Base-by-base conservation (phyloP, 2,113 vertebrate genomes). In the Artemisiospiza belli region DNA sequence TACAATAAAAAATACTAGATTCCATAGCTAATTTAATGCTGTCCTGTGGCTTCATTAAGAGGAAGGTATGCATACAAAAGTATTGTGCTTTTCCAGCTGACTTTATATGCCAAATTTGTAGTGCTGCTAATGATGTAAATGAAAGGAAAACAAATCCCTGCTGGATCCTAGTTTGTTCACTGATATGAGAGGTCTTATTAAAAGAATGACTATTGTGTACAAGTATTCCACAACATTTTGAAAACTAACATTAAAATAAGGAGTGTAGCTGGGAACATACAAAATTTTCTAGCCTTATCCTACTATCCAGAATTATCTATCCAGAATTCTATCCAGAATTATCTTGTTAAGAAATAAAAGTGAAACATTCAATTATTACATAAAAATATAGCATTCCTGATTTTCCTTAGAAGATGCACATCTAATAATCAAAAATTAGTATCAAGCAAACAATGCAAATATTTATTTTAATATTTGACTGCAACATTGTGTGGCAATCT, bases 71-170 rank as follows among this genome's bases (percentile, higher is more conserved):
- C 74, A 83, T 80, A 69, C 52, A 88, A 83, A 90, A 92, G 37
- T 46, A 44, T 73, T 67, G 4, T 81, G 15, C 9, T 94, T 83
- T 96, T 85, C 89, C 44, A 43, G 19, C 13, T 43, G 23, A 69
- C 69, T 57, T 46, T 47, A 54, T 52, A 78, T 59, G 67, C 63
- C 87, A 87, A 57, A 79, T 76, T 89, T 3, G 1, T 87, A 87
- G 59, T 35, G 55, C n/a, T 62, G 43, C 15, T 95, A 96, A 96
- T 93, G 92, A 97, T 95, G 68, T 33, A 80, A 95, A 94, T 78
- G 86, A 95, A 89, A 72, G 62, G 39, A 72, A 90, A 95, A 87
- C 5, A 74, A 85, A 89, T 90, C 66, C 66, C 64, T 91, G 14
- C 47, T 78, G 90, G 28, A 88, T 87, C 52, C 33, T 72, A 58